These are phyloP conservation scores for Scaptodrosophila latifasciaeformis DNA, from an alignment of 2,888 invertebrate genomes.

Conservation along the genomic window DNA sequence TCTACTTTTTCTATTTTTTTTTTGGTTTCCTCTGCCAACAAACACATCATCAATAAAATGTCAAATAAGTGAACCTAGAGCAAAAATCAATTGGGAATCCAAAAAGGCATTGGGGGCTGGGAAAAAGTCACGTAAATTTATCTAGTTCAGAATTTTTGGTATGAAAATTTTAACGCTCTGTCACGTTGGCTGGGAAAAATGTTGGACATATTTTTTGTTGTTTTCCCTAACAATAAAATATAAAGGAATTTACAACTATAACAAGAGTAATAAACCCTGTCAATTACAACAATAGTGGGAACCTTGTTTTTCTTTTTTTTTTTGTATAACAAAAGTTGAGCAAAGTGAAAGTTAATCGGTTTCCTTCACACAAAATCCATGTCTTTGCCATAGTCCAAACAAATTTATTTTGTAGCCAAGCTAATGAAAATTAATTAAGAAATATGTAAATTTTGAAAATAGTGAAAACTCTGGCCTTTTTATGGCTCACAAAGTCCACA, in stretches of 20 bases:
- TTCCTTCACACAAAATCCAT: conserved; percentile 6
- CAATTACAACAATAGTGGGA: conserved; percentile 33
- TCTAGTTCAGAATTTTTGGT: neutral
- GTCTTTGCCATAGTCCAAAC: conserved; percentile 23
- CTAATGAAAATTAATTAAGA: conserved; percentile 29
- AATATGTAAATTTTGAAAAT: neutral
- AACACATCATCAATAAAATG: conserved; percentile 59
- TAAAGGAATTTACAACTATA: neutral
- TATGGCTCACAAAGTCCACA: neutral
- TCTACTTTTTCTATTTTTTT: conserved; percentile 8
- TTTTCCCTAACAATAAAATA: no score
- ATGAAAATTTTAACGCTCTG: neutral
- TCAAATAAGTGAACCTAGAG: conserved; percentile 49
- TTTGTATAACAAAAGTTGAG: no score
- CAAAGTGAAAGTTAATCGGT: conserved; percentile 55
- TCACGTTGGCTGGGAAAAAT: neutral
- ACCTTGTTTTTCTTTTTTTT: conserved; percentile 16
- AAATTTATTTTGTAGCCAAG: conserved; percentile 35
- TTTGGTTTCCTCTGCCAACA: neutral
- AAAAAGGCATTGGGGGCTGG: neutral
- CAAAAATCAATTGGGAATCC: conserved; percentile 1
- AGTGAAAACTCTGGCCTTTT: neutral
- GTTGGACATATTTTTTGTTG: no score
- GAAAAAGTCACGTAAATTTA: neutral
- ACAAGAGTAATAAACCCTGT: conserved; percentile 6